Base-by-base conservation (phyloP, 2,797 vertebrate species). In the Intellagama lesueurii region DNA sequence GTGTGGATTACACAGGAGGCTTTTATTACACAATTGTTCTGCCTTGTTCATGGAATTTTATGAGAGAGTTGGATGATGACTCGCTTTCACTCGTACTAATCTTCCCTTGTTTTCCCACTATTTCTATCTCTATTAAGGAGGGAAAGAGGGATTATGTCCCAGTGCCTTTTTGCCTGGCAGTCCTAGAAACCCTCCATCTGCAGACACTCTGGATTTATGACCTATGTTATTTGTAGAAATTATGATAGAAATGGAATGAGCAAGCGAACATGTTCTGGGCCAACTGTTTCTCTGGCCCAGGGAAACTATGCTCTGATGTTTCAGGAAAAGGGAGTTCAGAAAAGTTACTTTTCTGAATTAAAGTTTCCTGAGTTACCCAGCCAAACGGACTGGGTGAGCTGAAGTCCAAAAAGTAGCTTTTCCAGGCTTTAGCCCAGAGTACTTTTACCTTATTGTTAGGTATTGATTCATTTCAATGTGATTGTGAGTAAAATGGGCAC, bases 1-100 rank as follows among this genome's bases (percentile, higher is more conserved):
- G 32, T 19, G 66, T n/a, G n/a, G 40, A 40, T 26, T 68, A 40
- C 5, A 68, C 66, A 2, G 8, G 26, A 40, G 35, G 1, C 35
- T 83, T 68, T 44, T 69, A 28, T 44, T 14, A 12, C 66, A 7
- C 64, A 28, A 69, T 47, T 40, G 35, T 47, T 66, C 26, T 44
- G 28, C 22, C 40, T 82, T 60, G 68, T 83, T 69, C 35, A 30
- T 17, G 17, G 81, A 83, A 83, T 83, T 83, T 83, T 83, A n/a
- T 44, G 66, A 83, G 7, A 17, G 22, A 0, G 3, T 19, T 14
- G 6, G n/a, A n/a, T 72, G 12, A n/a, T 9, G 24, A 11, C 17
- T 66, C 4, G 28, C 28, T 70, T 70, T 2, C n/a, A 72, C 14
- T 32, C n/a, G n/a, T 72, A 72, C 11, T 17, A 72, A 72, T n/a